These are phyloP conservation scores for Drosophila formosana DNA, from an alignment of 2,888 invertebrate genomes.

Conservation along the genomic window DNA sequence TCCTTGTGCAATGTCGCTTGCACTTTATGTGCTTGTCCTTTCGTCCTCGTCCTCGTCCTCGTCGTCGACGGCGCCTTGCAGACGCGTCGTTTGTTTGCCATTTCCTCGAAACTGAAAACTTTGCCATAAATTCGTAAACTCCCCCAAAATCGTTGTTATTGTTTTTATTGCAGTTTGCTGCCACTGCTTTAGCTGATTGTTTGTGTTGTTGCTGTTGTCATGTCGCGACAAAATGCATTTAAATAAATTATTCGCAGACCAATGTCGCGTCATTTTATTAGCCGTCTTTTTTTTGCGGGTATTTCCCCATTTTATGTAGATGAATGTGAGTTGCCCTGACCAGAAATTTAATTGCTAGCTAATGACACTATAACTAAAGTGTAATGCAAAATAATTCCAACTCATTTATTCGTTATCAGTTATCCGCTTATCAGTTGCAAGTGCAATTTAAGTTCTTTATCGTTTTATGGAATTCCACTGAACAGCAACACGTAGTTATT, in stretches of 20 bases:
- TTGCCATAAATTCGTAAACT: conserved; percentile 69
- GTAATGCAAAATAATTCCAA: conserved; percentile 5
- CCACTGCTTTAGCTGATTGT: conserved; percentile 46
- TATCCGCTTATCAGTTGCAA: conserved; percentile 33
- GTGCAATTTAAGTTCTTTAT: conserved; percentile 15
- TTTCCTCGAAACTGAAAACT: conserved; percentile 77
- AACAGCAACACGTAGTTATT: conserved; percentile 16
- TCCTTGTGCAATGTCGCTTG: conserved; percentile 42
- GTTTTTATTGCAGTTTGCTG: conserved; percentile 46
- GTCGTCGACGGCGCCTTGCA: conserved; percentile 57
- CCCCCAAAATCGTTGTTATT: conserved; percentile 54
- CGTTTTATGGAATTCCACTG: conserved; percentile 17
- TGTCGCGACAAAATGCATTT: conserved; percentile 84
- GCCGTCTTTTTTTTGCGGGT: conserved; percentile 35
- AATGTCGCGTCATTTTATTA: conserved; percentile 82
- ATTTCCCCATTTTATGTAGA: conserved; percentile 33
- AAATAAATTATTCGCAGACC: conserved; percentile 83
- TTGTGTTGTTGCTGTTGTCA: conserved; percentile 47
- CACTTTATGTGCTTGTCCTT: conserved; percentile 56
- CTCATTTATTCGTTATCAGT: background rate
- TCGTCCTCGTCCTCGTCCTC: conserved; percentile 37
- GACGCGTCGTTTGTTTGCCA: conserved; percentile 80
- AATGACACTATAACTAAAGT: conserved; percentile 46
- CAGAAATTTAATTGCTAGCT: conserved; percentile 55
- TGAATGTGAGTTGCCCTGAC: background rate